Evolutionary conservation across 2,797 vertebrate species (phyloP).

Genomic region (Cynodonichthys magdalenae): DNA sequence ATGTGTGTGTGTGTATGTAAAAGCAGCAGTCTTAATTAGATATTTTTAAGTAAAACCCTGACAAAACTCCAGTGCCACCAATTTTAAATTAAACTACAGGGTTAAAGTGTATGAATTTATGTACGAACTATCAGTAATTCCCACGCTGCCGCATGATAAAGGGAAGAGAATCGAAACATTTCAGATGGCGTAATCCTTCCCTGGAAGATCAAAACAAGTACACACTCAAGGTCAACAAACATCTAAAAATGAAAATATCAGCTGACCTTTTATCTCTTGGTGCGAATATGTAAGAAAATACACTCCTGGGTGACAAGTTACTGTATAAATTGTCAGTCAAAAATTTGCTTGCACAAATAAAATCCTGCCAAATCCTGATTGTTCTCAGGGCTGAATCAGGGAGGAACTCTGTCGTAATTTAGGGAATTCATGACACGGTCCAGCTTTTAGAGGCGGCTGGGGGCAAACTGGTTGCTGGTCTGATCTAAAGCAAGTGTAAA

Average conservation of each 20-base stretch:
- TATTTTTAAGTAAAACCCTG: slow-evolving; percentile 8
- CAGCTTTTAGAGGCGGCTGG: slow-evolving; percentile 25
- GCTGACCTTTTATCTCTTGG: slow-evolving; percentile 24
- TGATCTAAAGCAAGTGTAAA: slow-evolving; percentile 42
- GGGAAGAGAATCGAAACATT: slow-evolving; percentile 9
- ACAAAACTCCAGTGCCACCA: slow-evolving; percentile 6
- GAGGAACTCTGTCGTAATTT: slow-evolving; percentile 32
- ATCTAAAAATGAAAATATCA: slow-evolving; percentile 21
- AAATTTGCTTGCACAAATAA: slow-evolving; percentile 1
- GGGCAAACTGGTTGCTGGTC: slow-evolving; percentile 26
- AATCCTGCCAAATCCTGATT: slow-evolving; percentile 12
- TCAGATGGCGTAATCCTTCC: slow-evolving; percentile 13
- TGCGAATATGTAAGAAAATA: slow-evolving; percentile 8
- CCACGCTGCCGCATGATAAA: slow-evolving; percentile 18
- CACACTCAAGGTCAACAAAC: slow-evolving; percentile 6
- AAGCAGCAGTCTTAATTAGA: slow-evolving; percentile 5
- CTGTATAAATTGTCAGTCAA: neutral
- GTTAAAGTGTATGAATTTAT: slow-evolving; percentile 6
- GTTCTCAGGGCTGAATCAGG: slow-evolving; percentile 7
- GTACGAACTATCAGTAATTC: slow-evolving; percentile 17
- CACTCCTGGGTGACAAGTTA: slow-evolving; percentile 9
- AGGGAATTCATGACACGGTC: slow-evolving; percentile 29
- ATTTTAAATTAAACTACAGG: slow-evolving; percentile 26
- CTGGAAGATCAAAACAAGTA: slow-evolving; percentile 25
- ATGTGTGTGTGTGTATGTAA: neutral